phyloP scores from a whole-genome alignment of 2,888 invertebrate species.

The Drosophila cognata region DNA sequence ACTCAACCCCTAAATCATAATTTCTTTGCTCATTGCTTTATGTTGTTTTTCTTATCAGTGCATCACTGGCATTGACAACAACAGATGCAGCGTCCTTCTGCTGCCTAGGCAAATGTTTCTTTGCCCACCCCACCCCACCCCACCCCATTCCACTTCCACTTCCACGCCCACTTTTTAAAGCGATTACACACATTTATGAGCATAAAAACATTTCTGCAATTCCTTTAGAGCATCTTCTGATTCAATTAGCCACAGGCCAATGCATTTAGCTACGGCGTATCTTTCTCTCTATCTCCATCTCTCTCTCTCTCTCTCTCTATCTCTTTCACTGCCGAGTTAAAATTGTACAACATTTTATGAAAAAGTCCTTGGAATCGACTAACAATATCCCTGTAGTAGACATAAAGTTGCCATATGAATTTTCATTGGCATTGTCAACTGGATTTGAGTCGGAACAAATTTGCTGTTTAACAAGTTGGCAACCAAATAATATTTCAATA shows the following conservation, averaged over 20 bases:
- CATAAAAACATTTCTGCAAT: conserved; percentile 61
- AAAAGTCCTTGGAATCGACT: neutral
- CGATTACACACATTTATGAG: conserved; percentile 69
- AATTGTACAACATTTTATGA: neutral
- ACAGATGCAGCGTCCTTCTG: conserved; percentile 92
- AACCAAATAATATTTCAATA: neutral
- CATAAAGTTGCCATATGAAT: neutral
- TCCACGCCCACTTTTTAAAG: conserved; percentile 39
- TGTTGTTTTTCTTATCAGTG: conserved; percentile 87
- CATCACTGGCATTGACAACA: conserved; percentile 97
- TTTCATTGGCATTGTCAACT: neutral
- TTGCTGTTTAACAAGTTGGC: neutral
- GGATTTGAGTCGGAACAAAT: neutral
- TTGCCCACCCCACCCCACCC: conserved; percentile 6
- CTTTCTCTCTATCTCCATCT: neutral
- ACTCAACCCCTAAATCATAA: conserved; percentile 21
- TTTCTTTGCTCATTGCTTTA: conserved; percentile 4
- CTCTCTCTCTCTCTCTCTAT: neutral
- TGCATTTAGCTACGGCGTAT: conserved; percentile 37
- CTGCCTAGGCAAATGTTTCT: conserved; percentile 63
- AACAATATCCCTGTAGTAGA: too few relatives aligned
- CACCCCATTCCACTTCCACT: neutral
- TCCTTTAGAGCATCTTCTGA: conserved; percentile 63
- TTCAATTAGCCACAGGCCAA: conserved; percentile 74
- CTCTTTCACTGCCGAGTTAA: neutral